Conservation (phyloP, 2,797 vertebrate genomes). For the Prionace glauca region DNA sequence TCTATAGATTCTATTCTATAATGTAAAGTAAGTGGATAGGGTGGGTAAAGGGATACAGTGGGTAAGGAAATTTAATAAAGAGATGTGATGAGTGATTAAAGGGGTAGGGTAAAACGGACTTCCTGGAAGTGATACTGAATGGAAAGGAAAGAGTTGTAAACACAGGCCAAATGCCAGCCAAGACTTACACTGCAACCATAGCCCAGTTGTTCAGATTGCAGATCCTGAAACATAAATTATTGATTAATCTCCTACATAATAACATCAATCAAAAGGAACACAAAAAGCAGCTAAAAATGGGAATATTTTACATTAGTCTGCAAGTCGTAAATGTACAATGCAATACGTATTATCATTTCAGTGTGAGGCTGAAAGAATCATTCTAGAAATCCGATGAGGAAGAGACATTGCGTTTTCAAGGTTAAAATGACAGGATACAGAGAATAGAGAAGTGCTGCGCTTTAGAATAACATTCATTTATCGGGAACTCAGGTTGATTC, state of each 20-base stretch:
- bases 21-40: too few species aligned
- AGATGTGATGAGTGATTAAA: too few species aligned
- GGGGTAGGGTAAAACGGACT: background rate
- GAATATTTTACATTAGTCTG: background rate
- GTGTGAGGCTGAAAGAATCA: background rate
- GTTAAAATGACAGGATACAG: background rate
- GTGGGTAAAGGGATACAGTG: too few species aligned
- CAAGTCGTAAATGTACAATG: background rate
- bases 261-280: background rate
- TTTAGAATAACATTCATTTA: background rate
- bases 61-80: too few species aligned
- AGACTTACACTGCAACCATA: background rate
- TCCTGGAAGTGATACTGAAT: too few species aligned
- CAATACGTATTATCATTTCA: background rate
- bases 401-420: background rate
- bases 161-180: background rate
- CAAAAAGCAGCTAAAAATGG: background rate
- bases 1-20: too few species aligned
- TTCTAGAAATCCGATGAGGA: background rate
- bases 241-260: background rate
- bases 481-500: background rate
- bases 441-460: background rate
- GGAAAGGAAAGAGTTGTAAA: background rate
- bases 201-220: background rate
- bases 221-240: background rate